Conservation (phyloP, 2,797 vertebrate species). For the Brachymystax lenok region DNA sequence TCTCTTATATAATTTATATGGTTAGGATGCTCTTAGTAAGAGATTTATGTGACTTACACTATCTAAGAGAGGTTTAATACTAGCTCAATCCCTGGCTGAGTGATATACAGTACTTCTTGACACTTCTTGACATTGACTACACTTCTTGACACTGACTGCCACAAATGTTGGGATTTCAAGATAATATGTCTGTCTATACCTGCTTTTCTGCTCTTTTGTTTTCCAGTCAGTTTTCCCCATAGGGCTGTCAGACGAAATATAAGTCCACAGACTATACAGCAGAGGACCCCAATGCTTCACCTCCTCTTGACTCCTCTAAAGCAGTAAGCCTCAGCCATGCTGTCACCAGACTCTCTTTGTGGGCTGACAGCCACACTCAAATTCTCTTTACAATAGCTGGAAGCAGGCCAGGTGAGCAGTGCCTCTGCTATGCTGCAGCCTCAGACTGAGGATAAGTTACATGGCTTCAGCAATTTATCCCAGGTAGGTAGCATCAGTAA, state of each 20-base stretch:
- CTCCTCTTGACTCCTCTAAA: background rate
- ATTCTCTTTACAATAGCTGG: background rate
- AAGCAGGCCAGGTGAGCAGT: background rate
- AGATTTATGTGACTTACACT: background rate
- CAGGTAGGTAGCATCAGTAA: background rate
- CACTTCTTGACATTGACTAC: background rate
- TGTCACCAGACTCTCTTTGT: slow-evolving; percentile 9
- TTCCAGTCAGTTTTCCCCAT: background rate
- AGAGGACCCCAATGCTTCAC: slow-evolving; percentile 4
- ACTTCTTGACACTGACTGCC: background rate
- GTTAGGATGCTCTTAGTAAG: background rate
- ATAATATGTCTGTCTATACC: background rate
- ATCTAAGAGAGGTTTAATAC: background rate
- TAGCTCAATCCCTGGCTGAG: background rate
- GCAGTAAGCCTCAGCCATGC: background rate
- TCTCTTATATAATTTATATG: slow-evolving; percentile 10
- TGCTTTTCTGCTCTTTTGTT: background rate
- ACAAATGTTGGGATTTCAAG: background rate
- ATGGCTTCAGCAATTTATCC: background rate
- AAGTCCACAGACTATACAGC: background rate
- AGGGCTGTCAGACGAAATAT: background rate
- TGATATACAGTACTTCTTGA: background rate
- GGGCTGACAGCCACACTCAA: background rate
- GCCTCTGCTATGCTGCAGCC: background rate
- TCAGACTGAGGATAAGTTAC: background rate